phyloP scores from a whole-genome alignment of 2,888 invertebrate species.

The Sphaerophoria rueppellii region DNA sequence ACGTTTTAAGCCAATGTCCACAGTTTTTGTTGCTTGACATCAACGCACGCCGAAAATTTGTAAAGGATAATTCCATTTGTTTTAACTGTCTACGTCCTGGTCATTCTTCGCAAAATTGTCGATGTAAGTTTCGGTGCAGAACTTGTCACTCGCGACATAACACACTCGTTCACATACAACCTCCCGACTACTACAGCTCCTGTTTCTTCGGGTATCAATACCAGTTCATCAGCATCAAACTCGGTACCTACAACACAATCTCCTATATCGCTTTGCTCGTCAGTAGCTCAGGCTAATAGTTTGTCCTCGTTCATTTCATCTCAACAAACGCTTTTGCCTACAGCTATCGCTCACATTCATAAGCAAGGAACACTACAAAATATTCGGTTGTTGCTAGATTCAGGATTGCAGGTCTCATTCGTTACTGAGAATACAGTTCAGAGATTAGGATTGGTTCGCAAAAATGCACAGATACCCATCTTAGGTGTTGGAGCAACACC shows the following conservation, averaged over 20 bases:
- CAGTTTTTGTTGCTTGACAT: constrained; percentile 6
- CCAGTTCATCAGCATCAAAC: background rate
- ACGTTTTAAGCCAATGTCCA: constrained; percentile 16
- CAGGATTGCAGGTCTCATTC: constrained; percentile 23
- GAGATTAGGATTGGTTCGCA: constrained; percentile 13
- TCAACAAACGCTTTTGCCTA: constrained; percentile 2
- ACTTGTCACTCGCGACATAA: constrained; percentile 12
- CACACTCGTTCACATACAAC: constrained; percentile 17
- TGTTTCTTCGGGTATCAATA: background rate
- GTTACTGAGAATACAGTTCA: constrained; percentile 21
- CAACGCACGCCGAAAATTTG: constrained; percentile 5
- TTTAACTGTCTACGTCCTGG: constrained; percentile 15
- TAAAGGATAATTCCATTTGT: constrained; percentile 23
- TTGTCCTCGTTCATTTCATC: background rate
- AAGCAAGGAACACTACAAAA: constrained; percentile 10
- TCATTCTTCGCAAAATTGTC: constrained; percentile 22
- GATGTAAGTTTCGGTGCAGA: constrained; percentile 10
- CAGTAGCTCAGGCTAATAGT: constrained; percentile 13
- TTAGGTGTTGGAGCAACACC: constrained; percentile 23
- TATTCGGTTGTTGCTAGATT: constrained; percentile 27
- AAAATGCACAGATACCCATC: constrained; percentile 5
- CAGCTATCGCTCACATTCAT: constrained; percentile 3
- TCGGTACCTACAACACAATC: background rate
- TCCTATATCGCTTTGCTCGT: constrained; percentile 11
- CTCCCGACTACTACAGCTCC: background rate